These are phyloP conservation scores for Cichladusa arquata DNA, from an alignment of 2,113 vertebrate genomes.

Conservation along the genomic window DNA sequence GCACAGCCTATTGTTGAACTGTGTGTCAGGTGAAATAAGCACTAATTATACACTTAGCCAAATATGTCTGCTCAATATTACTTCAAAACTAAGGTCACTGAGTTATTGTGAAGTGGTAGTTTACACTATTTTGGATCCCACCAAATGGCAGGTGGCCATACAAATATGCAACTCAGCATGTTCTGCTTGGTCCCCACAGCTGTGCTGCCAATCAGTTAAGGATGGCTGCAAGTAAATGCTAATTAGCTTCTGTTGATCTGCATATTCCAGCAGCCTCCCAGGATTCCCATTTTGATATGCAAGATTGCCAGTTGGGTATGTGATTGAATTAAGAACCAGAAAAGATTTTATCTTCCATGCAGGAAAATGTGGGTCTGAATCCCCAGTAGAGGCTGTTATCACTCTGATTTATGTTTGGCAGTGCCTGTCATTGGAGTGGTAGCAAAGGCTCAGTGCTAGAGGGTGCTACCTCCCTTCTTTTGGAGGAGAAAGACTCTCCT, in stretches of 20 bases:
- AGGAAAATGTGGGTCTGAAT: constrained; percentile 61
- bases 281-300: constrained; percentile 81
- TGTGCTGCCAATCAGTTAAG: constrained; percentile 83
- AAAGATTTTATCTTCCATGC: constrained; percentile 68
- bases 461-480: constrained; percentile 65
- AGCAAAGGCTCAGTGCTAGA: constrained; percentile 71
- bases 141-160: constrained; percentile 84
- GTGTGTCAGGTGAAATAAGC: constrained; percentile 79
- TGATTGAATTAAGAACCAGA: constrained; percentile 78
- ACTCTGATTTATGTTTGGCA: constrained; percentile 61
- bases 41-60: constrained; percentile 78
- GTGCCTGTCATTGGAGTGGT: constrained; percentile 42
- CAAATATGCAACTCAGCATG: constrained; percentile 82
- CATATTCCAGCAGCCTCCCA: constrained; percentile 80
- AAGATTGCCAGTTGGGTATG: constrained; percentile 80
- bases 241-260: constrained; percentile 87
- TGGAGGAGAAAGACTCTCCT: constrained; percentile 50
- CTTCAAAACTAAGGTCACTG: constrained; percentile 74
- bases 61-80: constrained; percentile 70
- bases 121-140: constrained; percentile 78
- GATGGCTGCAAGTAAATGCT: constrained; percentile 84
- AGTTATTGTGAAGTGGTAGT: constrained; percentile 73
- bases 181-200: constrained; percentile 83
- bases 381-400: constrained; percentile 59
- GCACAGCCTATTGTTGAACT: constrained; percentile 72